Evolutionary conservation across 2,113 vertebrate species (phyloP), one percentile per base, ranked within the genome.

Genomic region (Archilochus colubris): DNA sequence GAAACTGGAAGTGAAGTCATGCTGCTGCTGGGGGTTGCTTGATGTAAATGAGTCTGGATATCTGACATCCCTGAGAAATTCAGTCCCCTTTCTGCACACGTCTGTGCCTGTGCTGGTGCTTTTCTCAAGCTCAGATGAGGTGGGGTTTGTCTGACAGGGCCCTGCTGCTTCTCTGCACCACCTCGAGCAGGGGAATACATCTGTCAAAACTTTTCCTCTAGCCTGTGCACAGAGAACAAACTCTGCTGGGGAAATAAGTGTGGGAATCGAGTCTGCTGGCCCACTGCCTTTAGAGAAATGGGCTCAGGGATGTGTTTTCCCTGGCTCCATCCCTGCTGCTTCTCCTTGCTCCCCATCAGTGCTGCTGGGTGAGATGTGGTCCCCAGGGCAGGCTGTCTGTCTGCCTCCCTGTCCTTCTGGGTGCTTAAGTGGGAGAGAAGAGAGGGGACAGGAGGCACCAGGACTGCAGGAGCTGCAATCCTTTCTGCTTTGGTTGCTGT

Each of bases 21-120:
- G 1, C 44, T 19, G 44, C 8, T 3, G 3, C 3, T 21, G 17
- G 17, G 18, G 5, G n/a, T 12, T 12, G 76, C 61, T 36, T 8
- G 0, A 1, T 33, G 27, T 7, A 7, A 33, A 12, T 1, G 75
- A 33, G 59, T 14, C 48, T 1, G 1, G 33, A 2, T 27, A 1
- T 21, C 80, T 61, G 81, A 12, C 46, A 19, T 2, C 44, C 4
- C 14, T 33, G 1, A 33, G 6, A 15, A 7, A 3, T 7, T 8
- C 80, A 33, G 36, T 2, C 33, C 51, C 5, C 0, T 53, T 63
- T 22, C 68, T 4, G 2, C 1, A 3, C 9, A 23, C 3, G 1
- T 5, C 54, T 10, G 31, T 20, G 40, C 11, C 19, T 48, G 46
- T 48, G 46, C 46, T 30, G 61, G 22, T 14, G 67, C 67, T 31